Percentiles rank a stretch among this genome's conserved stretches.
Conservation (phyloP, 2,888 invertebrate species). For the Calliopum simillimum region DNA sequence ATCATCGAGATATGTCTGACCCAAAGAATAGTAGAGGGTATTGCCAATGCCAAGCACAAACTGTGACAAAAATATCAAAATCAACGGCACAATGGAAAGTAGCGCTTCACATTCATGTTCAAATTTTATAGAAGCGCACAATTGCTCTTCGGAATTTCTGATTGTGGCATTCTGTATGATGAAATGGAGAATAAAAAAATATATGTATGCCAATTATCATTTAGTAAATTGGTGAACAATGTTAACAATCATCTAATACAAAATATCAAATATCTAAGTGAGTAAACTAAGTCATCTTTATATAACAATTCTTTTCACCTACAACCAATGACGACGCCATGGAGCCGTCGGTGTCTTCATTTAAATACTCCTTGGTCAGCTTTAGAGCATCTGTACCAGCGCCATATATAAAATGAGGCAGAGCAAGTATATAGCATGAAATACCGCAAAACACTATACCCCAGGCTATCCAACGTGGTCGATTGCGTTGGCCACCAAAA, state of each 20-base stretch:
- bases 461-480: conserved; percentile 76
- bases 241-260: background rate
- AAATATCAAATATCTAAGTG: conserved; percentile 18
- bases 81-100: conserved; percentile 70
- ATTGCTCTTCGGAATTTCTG: conserved; percentile 51
- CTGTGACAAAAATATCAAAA: conserved; percentile 75
- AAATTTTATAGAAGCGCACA: conserved; percentile 55
- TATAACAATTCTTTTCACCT: conserved; percentile 47
- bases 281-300: conserved; percentile 5
- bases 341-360: conserved; percentile 40
- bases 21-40: conserved; percentile 75
- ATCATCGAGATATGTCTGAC: conserved; percentile 78
- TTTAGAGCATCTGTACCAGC: conserved; percentile 69
- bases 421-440: conserved; percentile 72
- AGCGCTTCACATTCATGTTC: conserved; percentile 67
- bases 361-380: conserved; percentile 65
- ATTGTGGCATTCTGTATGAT: conserved; percentile 50
- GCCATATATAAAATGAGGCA: conserved; percentile 75
- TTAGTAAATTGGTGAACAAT: conserved; percentile 34
- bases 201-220: background rate
- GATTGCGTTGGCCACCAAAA: conserved; percentile 75
- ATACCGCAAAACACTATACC: conserved; percentile 73
- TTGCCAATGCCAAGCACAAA: conserved; percentile 78
- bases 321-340: conserved; percentile 52
- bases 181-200: background rate